phyloP scores from a whole-genome alignment of 2,797 vertebrate species.

The Petrocephalus sullivani region DNA sequence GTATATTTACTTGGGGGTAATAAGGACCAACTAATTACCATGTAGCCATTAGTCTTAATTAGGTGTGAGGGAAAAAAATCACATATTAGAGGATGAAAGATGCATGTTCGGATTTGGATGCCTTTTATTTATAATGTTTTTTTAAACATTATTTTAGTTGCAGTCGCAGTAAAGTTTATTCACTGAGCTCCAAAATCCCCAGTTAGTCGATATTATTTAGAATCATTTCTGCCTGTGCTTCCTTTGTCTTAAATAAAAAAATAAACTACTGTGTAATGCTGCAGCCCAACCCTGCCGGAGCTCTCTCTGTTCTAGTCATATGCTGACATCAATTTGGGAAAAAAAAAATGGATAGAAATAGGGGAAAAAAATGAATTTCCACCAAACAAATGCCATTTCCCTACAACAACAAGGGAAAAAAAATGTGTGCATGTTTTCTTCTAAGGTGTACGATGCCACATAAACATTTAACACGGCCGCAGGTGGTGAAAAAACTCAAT shows the following conservation, averaged over 20 bases:
- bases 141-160: background rate
- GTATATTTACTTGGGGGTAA: background rate
- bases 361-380: background rate
- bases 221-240: background rate
- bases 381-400: background rate
- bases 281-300: background rate
- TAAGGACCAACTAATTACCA: background rate
- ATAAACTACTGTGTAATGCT: background rate
- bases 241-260: background rate
- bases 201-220: background rate
- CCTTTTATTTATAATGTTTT: background rate
- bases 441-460: background rate
- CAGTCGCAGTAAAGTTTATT: background rate
- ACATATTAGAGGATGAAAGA: constrained; percentile 3
- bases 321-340: background rate
- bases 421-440: background rate
- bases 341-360: background rate
- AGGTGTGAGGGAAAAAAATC: background rate
- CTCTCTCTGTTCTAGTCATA: background rate
- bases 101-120: background rate
- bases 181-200: background rate
- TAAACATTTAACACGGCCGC: background rate
- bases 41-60: constrained; percentile 13
- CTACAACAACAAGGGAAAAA: background rate
- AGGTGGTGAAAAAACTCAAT: constrained; percentile 1